These are phyloP conservation scores for honey bee (Apis mellifera) DNA, from an alignment of 1,140 invertebrate species.

Conservation along the genomic window DNA sequence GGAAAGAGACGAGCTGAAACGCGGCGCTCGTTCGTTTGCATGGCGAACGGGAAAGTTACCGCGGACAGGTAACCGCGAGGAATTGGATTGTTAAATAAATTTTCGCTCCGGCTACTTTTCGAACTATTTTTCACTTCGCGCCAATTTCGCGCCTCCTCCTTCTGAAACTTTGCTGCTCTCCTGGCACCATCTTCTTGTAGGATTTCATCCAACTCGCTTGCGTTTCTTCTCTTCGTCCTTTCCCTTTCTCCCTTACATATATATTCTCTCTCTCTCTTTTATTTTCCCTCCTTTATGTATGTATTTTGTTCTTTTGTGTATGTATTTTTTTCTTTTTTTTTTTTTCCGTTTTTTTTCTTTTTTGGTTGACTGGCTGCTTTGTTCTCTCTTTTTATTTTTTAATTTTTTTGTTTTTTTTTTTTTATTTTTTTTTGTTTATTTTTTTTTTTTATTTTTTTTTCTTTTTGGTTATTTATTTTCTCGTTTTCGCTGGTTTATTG, in stretches of 20 bases:
- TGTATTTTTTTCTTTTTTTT: too few relatives aligned
- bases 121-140: not conserved
- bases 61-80: constrained; percentile 30
- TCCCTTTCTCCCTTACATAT: not conserved
- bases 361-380: too few relatives aligned
- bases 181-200: constrained; percentile 6
- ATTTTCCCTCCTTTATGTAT: not conserved
- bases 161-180: not conserved
- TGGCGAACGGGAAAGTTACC: constrained; percentile 32
- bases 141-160: too few relatives aligned
- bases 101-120: constrained; percentile 17
- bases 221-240: not conserved
- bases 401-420: not conserved
- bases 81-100: constrained; percentile 32
- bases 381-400: too few relatives aligned
- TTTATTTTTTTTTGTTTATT: not conserved
- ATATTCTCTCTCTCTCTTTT: not conserved
- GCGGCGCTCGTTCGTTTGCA: not conserved
- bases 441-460: constrained; percentile 7
- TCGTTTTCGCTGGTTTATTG: constrained; percentile 24
- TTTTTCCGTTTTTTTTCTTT: not conserved
- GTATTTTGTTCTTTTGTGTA: not conserved
- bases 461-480: constrained; percentile 11
- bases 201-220: not conserved
- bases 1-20: constrained; percentile 4